These are phyloP conservation scores for Eremobia ochroleuca DNA, from an alignment of 2,888 invertebrate species.

Conservation along the genomic window DNA sequence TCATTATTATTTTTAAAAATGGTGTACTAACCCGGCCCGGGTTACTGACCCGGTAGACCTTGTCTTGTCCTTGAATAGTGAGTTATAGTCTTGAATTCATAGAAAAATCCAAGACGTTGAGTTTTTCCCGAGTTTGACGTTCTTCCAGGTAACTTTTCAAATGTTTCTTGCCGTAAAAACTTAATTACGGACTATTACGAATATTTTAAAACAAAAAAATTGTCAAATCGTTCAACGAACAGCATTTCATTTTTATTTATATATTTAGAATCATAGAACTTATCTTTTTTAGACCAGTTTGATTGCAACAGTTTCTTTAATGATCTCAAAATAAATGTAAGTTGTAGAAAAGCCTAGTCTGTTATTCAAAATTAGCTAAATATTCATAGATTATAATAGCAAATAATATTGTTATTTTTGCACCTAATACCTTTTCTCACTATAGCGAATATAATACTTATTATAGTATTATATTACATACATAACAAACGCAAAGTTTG, in stretches of 20 bases:
- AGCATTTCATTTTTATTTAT: neutral
- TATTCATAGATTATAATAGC: slow-evolving; percentile 12
- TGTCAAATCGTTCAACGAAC: neutral
- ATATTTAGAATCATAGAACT: neutral
- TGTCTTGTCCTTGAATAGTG: neutral
- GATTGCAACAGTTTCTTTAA: slow-evolving; percentile 32
- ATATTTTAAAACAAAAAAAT: neutral
- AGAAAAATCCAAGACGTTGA: neutral
- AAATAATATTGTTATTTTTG: slow-evolving; percentile 37
- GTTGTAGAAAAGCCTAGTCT: slow-evolving; percentile 45
- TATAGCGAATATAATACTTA: neutral
- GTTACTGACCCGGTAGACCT: fast-evolving
- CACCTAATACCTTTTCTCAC: slow-evolving; percentile 24
- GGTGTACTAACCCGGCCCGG: too few species aligned
- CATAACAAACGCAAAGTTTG: neutral
- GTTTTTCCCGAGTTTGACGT: too few species aligned
- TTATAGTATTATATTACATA: neutral
- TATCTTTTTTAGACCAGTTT: neutral
- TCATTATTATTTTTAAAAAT: too few species aligned
- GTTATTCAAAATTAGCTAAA: slow-evolving; percentile 21
- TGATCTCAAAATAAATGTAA: slow-evolving; percentile 35
- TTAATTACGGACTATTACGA: neutral
- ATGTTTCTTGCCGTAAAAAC: too few species aligned
- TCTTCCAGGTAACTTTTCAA: too few species aligned
- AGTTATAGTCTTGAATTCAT: neutral